phyloP scores from a whole-genome alignment of 1,140 invertebrate species.

The Nephotettix cincticeps region DNA sequence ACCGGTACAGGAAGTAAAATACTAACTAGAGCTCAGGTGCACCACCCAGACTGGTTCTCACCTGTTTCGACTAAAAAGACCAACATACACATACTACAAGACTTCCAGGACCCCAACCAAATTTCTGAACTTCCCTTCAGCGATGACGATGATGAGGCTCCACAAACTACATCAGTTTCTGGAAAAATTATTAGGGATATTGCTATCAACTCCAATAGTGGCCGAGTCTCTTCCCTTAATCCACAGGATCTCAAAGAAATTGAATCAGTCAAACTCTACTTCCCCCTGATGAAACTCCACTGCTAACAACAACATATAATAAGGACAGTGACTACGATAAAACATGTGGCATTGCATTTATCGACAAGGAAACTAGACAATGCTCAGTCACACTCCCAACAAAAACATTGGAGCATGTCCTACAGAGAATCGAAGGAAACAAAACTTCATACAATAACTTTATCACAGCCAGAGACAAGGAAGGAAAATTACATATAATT shows the following conservation, averaged over 20 bases:
- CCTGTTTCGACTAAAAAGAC: too few species aligned
- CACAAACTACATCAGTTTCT: neutral
- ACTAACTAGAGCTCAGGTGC: too few species aligned
- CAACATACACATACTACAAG: too few species aligned
- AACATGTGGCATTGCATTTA: neutral
- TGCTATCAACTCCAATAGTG: neutral
- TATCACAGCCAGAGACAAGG: neutral
- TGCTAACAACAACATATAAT: neutral
- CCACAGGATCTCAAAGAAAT: neutral
- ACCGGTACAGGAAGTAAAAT: too few species aligned
- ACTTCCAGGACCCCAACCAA: too few species aligned
- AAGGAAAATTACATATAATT: neutral
- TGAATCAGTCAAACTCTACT: neutral
- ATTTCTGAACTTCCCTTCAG: neutral
- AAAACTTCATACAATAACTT: neutral
- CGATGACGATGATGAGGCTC: neutral
- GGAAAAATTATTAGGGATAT: neutral
- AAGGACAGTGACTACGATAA: neutral
- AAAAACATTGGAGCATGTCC: neutral
- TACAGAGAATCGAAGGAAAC: neutral
- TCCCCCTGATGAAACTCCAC: neutral
- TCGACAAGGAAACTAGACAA: neutral
- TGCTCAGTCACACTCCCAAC: neutral
- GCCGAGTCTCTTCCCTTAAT: neutral
- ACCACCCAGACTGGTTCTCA: too few species aligned